A percentile compares a stretch with the other conserved stretches of the same genome.
phyloP scores from a whole-genome alignment of 2,888 invertebrate genomes.

The Pyrgus malvae region DNA sequence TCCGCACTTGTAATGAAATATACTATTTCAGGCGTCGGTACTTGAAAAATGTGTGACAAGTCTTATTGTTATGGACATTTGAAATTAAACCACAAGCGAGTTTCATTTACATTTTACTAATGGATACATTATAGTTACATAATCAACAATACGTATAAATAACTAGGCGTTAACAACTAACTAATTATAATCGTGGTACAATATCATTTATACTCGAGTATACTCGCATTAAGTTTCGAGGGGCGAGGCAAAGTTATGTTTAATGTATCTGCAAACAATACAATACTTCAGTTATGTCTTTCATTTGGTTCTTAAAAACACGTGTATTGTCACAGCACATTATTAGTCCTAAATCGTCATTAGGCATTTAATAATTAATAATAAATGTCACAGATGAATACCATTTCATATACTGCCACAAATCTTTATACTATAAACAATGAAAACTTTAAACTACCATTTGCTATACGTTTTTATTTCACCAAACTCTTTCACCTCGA shows the following conservation, averaged over 20 bases:
- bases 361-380: too few relatives aligned
- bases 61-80: too few relatives aligned
- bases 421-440: too few relatives aligned
- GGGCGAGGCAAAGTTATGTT: constrained; percentile 10
- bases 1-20: too few relatives aligned
- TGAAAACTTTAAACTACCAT: neutral
- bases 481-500: constrained; percentile 1
- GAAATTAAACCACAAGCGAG: constrained; percentile 17
- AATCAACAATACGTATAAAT: constrained; percentile 77
- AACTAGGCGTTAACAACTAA: constrained; percentile 62
- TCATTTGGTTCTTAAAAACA: constrained; percentile 7
- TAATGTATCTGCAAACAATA: neutral
- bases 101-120: constrained; percentile 69
- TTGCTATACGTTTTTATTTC: neutral
- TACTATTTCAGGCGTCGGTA: too few relatives aligned
- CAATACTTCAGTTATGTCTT: neutral
- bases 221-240: constrained; percentile 2
- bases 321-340: constrained; percentile 20
- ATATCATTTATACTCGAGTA: constrained; percentile 27
- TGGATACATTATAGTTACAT: constrained; percentile 75
- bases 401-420: too few relatives aligned
- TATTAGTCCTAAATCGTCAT: too few relatives aligned
- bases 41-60: too few relatives aligned
- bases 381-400: too few relatives aligned
- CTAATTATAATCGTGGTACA: constrained; percentile 43